Evolutionary conservation across 2,888 invertebrate species (phyloP), one percentile per base, ranked within the genome.

Genomic region (Chrysolina americana): DNA sequence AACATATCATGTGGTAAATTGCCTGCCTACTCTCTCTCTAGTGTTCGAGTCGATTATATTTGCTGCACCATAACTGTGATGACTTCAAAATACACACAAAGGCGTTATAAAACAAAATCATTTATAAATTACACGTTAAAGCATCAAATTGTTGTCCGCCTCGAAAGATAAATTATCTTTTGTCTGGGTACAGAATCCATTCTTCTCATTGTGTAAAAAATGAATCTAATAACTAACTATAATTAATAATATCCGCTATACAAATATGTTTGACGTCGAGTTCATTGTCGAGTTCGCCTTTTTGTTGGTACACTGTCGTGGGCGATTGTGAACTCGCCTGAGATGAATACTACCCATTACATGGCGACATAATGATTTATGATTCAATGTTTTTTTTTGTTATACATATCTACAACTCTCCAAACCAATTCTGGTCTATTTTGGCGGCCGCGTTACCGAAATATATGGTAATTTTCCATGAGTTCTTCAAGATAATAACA

Each of bases 1-100:
- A 88, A 88, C 88, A 88, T 87, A 88, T 88, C 88, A 87, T 87
- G 86, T 87, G 87, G 87, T 87, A 88, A 88, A 88, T 88, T 88
- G 86, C 87, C 87, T 87, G 87, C 87, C 87, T 87, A 86, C 85
- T 86, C 85, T 82, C 82, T 83, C 82, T 84, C 83, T 83, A 83
- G 81, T 82, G 83, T 81, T 83, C 85, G 82, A 82, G 81, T 81
- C 83, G 84, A 81, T 83, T 82, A 82, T 81, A 81, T 79, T 68
- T 53, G 68, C 84, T 86, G 86, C 85, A 87, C 86, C 86, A 87
- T 86, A 85, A 86, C 85, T 41, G 53, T 68, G 72, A 68, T 70
- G 71, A 66, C 73, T 78, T 71, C 69, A 66, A 76, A 76, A 75
- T 75, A 76, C 70, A 76, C 74, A 79, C 77, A 77, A 79, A 76